Evolutionary conservation across 2,797 vertebrate genomes (phyloP), one percentile per base, ranked within the genome.

Genomic region (Yasuhikotakia modesta): DNA sequence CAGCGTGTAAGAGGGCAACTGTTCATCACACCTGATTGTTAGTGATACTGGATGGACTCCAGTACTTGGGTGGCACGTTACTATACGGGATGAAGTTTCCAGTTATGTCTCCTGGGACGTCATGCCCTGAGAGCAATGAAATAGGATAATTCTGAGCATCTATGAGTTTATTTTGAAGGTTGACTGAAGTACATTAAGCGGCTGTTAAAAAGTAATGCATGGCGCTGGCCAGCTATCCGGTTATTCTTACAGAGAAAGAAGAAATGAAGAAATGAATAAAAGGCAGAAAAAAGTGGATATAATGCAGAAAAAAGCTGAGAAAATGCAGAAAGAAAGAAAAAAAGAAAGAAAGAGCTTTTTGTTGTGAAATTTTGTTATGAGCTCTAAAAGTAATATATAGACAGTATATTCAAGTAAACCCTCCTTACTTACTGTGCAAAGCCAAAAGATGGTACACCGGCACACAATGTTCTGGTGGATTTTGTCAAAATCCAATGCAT

Each of bases 21-120:
- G 58, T 60, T 76, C 58, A 70, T 85, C 81, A 81, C 82, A 83
- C 84, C 81, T 85, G 84, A 85, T 83, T 85, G 79, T 83, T 83
- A 83, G 82, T 70, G 67, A 78, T 80, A 75, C 74, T 79, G 71
- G 81, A 81, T 64, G 66, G 69, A 80, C 77, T 82, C 84, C 82
- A 85, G 77, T 78, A 70, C 79, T 63, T 85, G 84, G 84, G 84
- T 82, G 84, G 84, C 79, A 83, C 72, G 74, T 75, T 79, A 53
- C 32, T 75, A 45, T 75, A 79, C 55, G 65, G 74, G 72, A 83
- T 75, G 76, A 76, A 80, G 77, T 79, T 78, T 83, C 70, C 73
- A 71, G 74, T 80, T 77, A 67, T 85, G 64, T 80, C 57, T 76
- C 66, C 30, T 13, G 67, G 22, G 79, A 80, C 21, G 16, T 53